Conservation (phyloP, 2,888 invertebrate species). For the Lasioglossum leucozonium region DNA sequence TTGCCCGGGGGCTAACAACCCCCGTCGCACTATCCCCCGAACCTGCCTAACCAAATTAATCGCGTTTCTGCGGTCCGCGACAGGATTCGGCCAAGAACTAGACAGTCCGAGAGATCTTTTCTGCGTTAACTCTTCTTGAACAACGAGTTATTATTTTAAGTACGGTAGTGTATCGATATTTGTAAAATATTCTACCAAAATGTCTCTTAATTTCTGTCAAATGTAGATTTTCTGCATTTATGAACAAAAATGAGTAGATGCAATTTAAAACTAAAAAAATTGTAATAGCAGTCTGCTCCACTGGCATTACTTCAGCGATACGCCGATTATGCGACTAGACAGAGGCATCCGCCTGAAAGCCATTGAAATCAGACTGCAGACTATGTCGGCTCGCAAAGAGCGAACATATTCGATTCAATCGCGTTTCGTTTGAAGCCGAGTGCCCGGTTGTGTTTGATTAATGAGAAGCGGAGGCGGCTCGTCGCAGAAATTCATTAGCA, state of each 20-base stretch:
- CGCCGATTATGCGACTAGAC: slow-evolving; percentile 23
- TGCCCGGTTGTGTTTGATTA: slow-evolving; percentile 52
- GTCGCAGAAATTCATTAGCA: slow-evolving; percentile 50
- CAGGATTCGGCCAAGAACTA: slow-evolving; percentile 9
- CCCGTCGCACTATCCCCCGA: slow-evolving; percentile 16
- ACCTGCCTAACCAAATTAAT: slow-evolving; percentile 45
- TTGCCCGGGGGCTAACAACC: slow-evolving; percentile 30
- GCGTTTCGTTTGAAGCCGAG: slow-evolving; percentile 22
- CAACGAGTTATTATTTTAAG: no score
- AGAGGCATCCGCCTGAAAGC: slow-evolving; percentile 20
- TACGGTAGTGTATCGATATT: no score
- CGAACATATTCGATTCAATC: slow-evolving; percentile 28
- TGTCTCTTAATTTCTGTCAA: background rate
- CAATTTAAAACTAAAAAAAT: no score
- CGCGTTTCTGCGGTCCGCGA: slow-evolving; percentile 19
- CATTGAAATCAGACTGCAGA: slow-evolving; percentile 20
- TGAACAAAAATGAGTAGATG: no score
- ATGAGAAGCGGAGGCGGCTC: slow-evolving; percentile 16
- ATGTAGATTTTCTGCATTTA: no score
- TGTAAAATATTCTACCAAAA: no score
- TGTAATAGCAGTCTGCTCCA: background rate
- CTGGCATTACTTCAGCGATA: background rate
- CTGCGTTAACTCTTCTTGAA: background rate
- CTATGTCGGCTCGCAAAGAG: slow-evolving; percentile 9
- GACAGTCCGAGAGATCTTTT: background rate